These are phyloP conservation scores for Pristionchus arcanus DNA, from an alignment of 2,888 invertebrate genomes.

Conservation along the genomic window DNA sequence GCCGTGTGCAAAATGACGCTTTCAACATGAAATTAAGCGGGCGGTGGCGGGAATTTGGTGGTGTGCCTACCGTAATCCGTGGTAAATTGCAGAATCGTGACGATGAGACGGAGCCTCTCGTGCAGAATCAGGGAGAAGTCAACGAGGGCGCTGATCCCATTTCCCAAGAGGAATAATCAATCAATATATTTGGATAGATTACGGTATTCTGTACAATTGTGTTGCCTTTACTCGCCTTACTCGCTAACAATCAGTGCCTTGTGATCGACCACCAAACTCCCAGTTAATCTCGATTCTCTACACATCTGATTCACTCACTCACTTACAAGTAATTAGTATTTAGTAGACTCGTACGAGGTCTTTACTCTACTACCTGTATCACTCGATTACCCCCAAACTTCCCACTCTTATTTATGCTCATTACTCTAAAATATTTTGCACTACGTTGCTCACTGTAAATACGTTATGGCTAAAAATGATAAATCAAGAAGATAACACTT, in stretches of 20 bases:
- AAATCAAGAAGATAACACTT: neutral
- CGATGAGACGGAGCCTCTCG: conserved; percentile 39
- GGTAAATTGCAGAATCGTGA: conserved; percentile 48
- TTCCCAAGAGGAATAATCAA: conserved; percentile 48
- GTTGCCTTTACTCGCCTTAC: conserved; percentile 13
- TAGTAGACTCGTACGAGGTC: conserved; percentile 27
- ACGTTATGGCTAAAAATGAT: conserved; percentile 2
- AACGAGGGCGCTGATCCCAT: neutral
- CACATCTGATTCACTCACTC: conserved; percentile 2
- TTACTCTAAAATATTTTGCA: neutral
- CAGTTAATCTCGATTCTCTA: conserved; percentile 29
- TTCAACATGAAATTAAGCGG: neutral
- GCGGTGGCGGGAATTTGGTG: neutral
- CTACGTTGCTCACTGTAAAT: conserved; percentile 30
- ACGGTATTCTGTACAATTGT: conserved; percentile 44
- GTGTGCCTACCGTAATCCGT: conserved; percentile 45
- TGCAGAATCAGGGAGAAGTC: neutral
- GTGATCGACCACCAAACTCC: neutral
- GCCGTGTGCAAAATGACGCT: conserved; percentile 31
- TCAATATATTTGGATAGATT: conserved; percentile 23
- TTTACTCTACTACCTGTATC: conserved; percentile 26
- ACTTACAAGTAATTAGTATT: conserved; percentile 40
- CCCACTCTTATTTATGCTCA: neutral
- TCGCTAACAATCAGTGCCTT: neutral
- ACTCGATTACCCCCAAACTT: neutral